Conservation (phyloP, 1,140 invertebrate species). For the Drosophila teissieri region DNA sequence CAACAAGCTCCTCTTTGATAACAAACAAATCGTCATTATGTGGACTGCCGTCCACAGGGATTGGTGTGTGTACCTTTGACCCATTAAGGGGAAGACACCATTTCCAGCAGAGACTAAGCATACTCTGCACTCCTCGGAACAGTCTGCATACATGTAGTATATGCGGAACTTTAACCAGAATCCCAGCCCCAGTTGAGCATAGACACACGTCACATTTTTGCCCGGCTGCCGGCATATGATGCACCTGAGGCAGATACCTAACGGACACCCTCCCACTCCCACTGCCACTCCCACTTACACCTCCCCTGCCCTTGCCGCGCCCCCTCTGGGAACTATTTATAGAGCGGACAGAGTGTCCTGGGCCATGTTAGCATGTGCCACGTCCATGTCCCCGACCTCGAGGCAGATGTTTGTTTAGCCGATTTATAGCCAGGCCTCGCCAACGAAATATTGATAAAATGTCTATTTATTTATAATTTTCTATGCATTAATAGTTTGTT, state of each 20-base stretch:
- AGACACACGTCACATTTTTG: constrained; percentile 43
- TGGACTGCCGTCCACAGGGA: too few species aligned
- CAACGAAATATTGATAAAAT: background rate
- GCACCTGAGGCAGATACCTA: constrained; percentile 45
- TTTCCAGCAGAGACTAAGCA: constrained; percentile 17
- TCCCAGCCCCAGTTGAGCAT: constrained; percentile 19
- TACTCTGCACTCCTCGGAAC: background rate
- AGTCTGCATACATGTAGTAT: background rate
- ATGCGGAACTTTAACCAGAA: constrained; percentile 17
- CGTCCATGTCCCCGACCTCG: constrained; percentile 1
- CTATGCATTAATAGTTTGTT: too few species aligned
- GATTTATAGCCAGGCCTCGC: background rate
- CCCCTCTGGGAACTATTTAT: constrained; percentile 41
- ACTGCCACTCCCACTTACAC: background rate
- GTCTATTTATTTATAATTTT: background rate
- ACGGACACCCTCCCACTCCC: background rate
- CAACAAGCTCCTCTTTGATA: constrained; percentile 3
- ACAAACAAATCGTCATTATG: constrained; percentile 2
- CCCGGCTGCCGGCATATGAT: constrained; percentile 24
- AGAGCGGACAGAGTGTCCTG: constrained; percentile 50
- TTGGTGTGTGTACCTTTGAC: constrained; percentile 30
- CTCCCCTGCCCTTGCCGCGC: background rate
- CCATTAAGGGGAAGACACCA: constrained; percentile 21
- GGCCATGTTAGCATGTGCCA: constrained; percentile 36
- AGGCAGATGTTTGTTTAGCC: constrained; percentile 1